These are phyloP conservation scores for Brassicogethes aeneus DNA, from an alignment of 2,888 invertebrate species.

Conservation along the genomic window DNA sequence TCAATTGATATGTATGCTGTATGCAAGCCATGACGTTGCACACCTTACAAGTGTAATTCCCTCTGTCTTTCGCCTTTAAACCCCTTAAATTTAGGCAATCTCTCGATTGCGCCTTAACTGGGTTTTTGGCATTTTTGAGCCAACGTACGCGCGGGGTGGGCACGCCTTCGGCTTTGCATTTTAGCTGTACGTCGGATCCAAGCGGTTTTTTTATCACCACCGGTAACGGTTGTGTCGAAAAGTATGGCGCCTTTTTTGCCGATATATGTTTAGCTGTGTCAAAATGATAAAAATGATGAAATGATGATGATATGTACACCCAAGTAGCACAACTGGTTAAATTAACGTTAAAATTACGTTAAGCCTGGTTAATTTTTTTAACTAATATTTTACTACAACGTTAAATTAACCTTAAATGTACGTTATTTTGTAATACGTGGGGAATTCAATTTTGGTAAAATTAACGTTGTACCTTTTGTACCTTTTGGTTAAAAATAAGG, in stretches of 20 bases:
- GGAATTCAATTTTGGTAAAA: too few species aligned
- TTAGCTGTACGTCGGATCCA: constrained; percentile 63
- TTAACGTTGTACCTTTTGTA: too few species aligned
- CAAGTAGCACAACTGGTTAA: too few species aligned
- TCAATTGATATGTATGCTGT: constrained; percentile 58
- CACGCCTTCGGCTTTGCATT: constrained; percentile 65
- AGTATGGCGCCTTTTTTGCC: not conserved
- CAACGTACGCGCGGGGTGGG: constrained; percentile 80
- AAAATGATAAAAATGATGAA: constrained; percentile 5
- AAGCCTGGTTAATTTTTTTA: too few species aligned
- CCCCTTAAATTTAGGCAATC: constrained; percentile 71
- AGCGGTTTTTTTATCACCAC: constrained; percentile 52
- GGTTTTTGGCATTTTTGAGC: constrained; percentile 62
- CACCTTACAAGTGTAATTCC: constrained; percentile 80
- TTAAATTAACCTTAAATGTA: too few species aligned
- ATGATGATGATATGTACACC: too few species aligned
- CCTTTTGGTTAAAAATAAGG: too few species aligned
- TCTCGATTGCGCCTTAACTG: constrained; percentile 56
- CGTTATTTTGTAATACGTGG: too few species aligned
- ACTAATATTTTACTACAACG: too few species aligned
- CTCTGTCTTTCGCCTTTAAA: constrained; percentile 71
- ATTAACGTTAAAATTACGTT: too few species aligned
- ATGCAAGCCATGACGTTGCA: constrained; percentile 77
- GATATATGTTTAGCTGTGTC: constrained; percentile 8
- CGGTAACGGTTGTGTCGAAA: not conserved